Percentiles rank a stretch among this genome's conserved stretches.
Evolutionary conservation across 2,797 vertebrate genomes (phyloP).

Genomic region (Cuculus canorus): DNA sequence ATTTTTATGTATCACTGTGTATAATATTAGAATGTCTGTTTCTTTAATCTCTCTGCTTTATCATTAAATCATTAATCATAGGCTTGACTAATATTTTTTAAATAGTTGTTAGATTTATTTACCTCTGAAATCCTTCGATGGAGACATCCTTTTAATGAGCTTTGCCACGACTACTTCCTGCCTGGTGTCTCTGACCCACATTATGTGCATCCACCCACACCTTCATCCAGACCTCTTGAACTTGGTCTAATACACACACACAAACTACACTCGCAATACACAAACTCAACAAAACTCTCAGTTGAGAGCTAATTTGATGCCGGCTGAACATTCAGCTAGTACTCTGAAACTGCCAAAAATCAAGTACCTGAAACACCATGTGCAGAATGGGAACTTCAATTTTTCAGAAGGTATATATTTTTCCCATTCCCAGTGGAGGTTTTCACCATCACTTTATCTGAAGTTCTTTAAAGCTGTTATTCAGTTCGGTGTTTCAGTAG

Average conservation of each 20-base stretch:
- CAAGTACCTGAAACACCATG: not conserved
- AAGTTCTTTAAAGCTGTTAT: not conserved
- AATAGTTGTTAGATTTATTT: not conserved
- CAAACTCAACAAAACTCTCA: not conserved
- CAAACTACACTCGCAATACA: not conserved
- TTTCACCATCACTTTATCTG: not conserved
- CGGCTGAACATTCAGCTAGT: not conserved
- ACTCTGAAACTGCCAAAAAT: not conserved
- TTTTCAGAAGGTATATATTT: not conserved
- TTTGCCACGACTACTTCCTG: not conserved
- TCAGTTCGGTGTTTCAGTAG: not conserved
- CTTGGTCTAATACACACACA: not conserved
- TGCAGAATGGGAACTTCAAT: not conserved
- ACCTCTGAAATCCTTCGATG: not conserved
- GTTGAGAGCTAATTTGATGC: not conserved
- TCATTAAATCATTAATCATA: not conserved
- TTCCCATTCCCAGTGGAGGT: not conserved
- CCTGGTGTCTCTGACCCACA: fast-evolving
- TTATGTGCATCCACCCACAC: not conserved
- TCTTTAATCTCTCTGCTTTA: not conserved
- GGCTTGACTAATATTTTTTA: not conserved
- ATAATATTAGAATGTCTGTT: not conserved
- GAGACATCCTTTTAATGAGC: not conserved
- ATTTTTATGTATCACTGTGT: not conserved
- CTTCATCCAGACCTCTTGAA: not conserved